Conservation (phyloP, 2,113 vertebrate genomes). For the Vombatus ursinus region DNA sequence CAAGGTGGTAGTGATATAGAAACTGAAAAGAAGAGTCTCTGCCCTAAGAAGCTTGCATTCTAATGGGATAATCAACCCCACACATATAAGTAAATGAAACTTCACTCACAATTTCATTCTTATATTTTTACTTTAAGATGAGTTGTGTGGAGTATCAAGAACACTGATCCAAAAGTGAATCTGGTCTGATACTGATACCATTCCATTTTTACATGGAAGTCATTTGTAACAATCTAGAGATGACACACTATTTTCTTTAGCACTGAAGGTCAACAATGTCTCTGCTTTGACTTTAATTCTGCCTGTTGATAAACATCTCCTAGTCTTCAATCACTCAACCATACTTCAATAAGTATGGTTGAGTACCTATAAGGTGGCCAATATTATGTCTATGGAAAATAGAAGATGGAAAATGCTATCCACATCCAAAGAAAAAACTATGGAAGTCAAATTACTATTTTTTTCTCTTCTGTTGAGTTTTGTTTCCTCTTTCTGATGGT, state of each 20-base stretch:
- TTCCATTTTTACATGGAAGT: not conserved
- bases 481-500: too few species aligned
- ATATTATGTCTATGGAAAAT: not conserved
- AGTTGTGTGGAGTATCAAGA: not conserved
- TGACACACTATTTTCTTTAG: not conserved
- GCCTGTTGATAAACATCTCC: not conserved
- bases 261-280: not conserved
- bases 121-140: not conserved
- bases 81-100: not conserved
- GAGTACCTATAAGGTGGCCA: not conserved
- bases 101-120: not conserved
- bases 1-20: not conserved
- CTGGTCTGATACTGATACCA: not conserved
- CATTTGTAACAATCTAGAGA: not conserved
- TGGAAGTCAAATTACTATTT: too few species aligned
- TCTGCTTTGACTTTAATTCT: constrained; percentile 2
- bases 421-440: too few species aligned
- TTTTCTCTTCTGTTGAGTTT: too few species aligned
- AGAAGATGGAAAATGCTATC: too few species aligned
- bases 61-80: not conserved
- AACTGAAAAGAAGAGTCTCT: not conserved
- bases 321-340: not conserved
- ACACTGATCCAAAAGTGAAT: not conserved
- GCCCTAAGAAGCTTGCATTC: not conserved
- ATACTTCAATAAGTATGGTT: not conserved